Percentiles rank a stretch among this genome's conserved stretches.
These are phyloP conservation scores for Rhagoletis zephyria DNA, from an alignment of 1,140 invertebrate species.

Conservation along the genomic window DNA sequence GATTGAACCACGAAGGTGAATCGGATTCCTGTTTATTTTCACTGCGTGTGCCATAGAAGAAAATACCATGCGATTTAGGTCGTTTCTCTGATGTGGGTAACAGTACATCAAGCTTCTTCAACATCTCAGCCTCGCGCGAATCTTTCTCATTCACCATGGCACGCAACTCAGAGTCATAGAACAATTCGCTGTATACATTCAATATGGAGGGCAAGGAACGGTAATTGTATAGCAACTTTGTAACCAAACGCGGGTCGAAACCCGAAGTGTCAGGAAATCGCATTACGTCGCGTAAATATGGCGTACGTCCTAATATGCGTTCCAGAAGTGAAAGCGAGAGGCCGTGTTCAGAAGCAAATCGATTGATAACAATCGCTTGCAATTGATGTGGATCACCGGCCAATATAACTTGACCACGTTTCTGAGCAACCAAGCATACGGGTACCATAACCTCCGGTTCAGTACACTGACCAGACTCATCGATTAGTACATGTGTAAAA, in stretches of 20 bases:
- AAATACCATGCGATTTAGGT: slow-evolving; percentile 78
- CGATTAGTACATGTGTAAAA: slow-evolving; percentile 90
- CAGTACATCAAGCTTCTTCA: slow-evolving; percentile 56
- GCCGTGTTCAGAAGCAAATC: slow-evolving; percentile 78
- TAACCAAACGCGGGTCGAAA: slow-evolving; percentile 81
- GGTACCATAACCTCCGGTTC: slow-evolving; percentile 91
- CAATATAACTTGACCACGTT: slow-evolving; percentile 82
- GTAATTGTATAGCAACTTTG: slow-evolving; percentile 83
- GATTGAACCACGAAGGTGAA: slow-evolving; percentile 93
- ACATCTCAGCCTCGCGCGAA: slow-evolving; percentile 60
- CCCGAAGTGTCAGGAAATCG: slow-evolving; percentile 72
- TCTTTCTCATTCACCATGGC: slow-evolving; percentile 67
- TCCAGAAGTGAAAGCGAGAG: slow-evolving; percentile 82
- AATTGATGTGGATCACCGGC: slow-evolving; percentile 94
- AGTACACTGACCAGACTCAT: slow-evolving; percentile 92
- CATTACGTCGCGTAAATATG: slow-evolving; percentile 79
- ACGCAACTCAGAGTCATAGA: slow-evolving; percentile 79
- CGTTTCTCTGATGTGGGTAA: slow-evolving; percentile 59
- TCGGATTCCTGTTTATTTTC: slow-evolving; percentile 81
- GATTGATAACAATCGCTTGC: slow-evolving; percentile 85
- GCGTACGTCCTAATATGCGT: slow-evolving; percentile 78
- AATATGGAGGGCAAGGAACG: slow-evolving; percentile 86
- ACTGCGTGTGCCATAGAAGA: slow-evolving; percentile 89
- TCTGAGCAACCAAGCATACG: slow-evolving; percentile 75
- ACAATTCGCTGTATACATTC: slow-evolving; percentile 83